Percentiles rank a stretch among this genome's conserved stretches.
Evolutionary conservation across 2,888 invertebrate species (phyloP).

Genomic region (Xylota sylvarum): DNA sequence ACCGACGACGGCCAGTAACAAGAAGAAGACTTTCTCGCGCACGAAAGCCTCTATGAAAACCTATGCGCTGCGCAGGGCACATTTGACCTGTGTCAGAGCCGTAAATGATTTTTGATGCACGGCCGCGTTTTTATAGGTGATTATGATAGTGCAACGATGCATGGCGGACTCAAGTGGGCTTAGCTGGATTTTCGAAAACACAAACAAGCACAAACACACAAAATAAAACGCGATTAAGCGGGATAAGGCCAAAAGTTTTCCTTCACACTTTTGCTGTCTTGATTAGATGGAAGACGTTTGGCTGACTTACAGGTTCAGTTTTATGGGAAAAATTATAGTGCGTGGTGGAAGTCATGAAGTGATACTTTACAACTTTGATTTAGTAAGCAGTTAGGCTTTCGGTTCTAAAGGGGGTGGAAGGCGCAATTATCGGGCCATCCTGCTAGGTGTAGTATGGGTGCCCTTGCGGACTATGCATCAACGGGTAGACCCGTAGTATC

Average conservation of each 20-base stretch:
- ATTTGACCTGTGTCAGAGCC: constrained; percentile 60
- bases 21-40: constrained; percentile 47
- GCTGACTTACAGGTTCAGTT: background rate
- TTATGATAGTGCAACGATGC: constrained; percentile 54
- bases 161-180: constrained; percentile 22
- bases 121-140: constrained; percentile 34
- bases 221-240: constrained; percentile 2
- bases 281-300: constrained; percentile 11
- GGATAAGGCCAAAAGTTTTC: constrained; percentile 30
- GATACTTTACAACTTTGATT: no score
- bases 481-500: no score
- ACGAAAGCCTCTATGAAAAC: constrained; percentile 23
- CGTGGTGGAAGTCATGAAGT: no score
- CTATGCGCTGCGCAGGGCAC: background rate
- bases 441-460: no score
- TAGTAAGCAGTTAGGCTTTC: no score
- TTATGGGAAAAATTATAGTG: background rate
- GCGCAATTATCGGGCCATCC: no score
- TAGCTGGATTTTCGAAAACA: constrained; percentile 6
- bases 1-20: background rate
- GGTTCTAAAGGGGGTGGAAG: no score
- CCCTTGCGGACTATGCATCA: no score
- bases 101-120: constrained; percentile 62
- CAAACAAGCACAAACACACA: background rate
- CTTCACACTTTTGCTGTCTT: constrained; percentile 21